These are phyloP conservation scores for Dorcus parallelipipedus DNA, from an alignment of 2,888 invertebrate genomes.

Conservation along the genomic window DNA sequence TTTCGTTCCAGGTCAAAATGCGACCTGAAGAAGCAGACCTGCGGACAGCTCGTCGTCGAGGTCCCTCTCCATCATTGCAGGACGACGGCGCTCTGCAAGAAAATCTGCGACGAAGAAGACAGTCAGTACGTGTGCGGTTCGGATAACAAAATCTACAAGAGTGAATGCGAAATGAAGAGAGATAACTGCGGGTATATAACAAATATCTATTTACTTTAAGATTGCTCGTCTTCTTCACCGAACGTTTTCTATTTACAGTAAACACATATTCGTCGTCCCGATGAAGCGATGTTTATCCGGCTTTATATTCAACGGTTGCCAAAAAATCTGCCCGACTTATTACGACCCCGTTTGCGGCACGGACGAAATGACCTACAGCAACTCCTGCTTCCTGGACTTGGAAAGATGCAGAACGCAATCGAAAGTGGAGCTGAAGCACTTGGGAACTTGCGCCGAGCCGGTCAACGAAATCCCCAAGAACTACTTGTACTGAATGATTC, in stretches of 20 bases:
- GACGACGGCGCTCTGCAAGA: constrained; percentile 79
- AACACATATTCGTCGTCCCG: constrained; percentile 88
- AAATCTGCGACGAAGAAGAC: constrained; percentile 67
- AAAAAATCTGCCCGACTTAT: constrained; percentile 79
- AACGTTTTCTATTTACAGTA: constrained; percentile 53
- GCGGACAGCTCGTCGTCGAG: constrained; percentile 80
- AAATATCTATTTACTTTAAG: no score
- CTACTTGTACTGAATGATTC: constrained; percentile 66
- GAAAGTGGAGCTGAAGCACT: constrained; percentile 71
- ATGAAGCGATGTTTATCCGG: constrained; percentile 81
- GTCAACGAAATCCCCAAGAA: constrained; percentile 81
- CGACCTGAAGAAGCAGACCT: constrained; percentile 77
- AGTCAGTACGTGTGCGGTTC: constrained; percentile 80
- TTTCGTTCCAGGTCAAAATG: constrained; percentile 66
- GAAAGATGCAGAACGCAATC: constrained; percentile 86
- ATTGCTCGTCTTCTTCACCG: no score
- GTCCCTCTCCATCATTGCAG: constrained; percentile 81
- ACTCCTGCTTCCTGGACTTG: constrained; percentile 87
- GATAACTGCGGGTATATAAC: constrained; percentile 75
- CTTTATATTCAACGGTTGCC: constrained; percentile 83
- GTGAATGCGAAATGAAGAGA: constrained; percentile 87
- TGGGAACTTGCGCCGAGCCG: constrained; percentile 83
- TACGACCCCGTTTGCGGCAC: constrained; percentile 93
- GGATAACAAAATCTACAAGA: constrained; percentile 85
- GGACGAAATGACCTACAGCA: constrained; percentile 89